Evolutionary conservation across 92 coral and sea anemone species (phyloP).

Genomic region (Zoanthus gigantus): DNA sequence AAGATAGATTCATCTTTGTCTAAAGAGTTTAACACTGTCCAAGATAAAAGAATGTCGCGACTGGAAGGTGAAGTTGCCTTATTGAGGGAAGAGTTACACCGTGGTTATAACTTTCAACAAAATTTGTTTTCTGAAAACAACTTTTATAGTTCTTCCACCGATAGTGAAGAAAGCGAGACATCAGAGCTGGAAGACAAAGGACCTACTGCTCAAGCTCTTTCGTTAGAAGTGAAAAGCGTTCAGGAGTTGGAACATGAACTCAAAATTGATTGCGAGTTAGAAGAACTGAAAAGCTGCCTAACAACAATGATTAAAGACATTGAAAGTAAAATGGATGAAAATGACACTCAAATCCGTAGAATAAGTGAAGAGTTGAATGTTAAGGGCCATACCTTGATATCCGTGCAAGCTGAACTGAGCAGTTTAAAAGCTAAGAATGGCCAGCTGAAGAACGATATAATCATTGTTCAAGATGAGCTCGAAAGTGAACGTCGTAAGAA

Average conservation of each 20-base stretch:
- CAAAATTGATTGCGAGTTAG: neutral
- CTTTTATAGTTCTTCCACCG: slow-evolving; percentile 2
- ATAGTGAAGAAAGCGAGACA: slow-evolving; percentile 21
- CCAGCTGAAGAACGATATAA: neutral
- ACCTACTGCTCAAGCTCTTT: neutral
- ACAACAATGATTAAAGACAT: neutral
- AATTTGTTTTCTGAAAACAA: neutral
- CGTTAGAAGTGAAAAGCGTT: neutral
- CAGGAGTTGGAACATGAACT: neutral
- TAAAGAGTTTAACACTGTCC: neutral
- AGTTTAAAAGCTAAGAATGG: slow-evolving; percentile 10
- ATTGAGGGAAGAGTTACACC: slow-evolving; percentile 8
- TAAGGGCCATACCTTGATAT: neutral
- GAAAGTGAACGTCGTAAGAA: neutral
- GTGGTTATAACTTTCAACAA: neutral
- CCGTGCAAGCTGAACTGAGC: neutral
- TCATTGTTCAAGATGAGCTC: neutral
- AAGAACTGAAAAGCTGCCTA: neutral
- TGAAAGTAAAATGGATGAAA: neutral
- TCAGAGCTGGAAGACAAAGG: neutral
- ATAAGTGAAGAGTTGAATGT: neutral
- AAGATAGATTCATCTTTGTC: neutral
- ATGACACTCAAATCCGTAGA: neutral
- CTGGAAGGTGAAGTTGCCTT: slow-evolving; percentile 17
- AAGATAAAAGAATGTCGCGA: slow-evolving; percentile 27